Evolutionary conservation across 2,888 invertebrate genomes (phyloP).

Genomic region (Portevinia maculata): DNA sequence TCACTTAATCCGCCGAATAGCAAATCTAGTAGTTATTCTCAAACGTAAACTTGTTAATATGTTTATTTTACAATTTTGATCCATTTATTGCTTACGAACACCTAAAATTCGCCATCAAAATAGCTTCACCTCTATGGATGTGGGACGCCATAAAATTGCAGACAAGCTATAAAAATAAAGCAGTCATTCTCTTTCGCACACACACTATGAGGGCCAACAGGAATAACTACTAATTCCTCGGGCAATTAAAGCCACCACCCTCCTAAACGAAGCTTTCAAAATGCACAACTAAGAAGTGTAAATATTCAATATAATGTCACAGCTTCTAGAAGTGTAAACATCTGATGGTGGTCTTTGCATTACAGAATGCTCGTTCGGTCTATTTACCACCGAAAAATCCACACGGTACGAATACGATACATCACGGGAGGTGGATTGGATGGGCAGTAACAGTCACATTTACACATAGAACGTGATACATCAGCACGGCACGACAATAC

Average conservation of each 20-base stretch:
- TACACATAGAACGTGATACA: conserved; percentile 67
- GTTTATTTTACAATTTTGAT: conserved; percentile 65
- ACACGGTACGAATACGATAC: conserved; percentile 39
- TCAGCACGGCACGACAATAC: conserved; percentile 25
- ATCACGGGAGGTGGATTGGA: neutral
- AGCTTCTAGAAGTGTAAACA: conserved; percentile 69
- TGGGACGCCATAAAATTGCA: conserved; percentile 57
- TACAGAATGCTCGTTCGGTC: conserved; percentile 46
- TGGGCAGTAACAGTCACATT: conserved; percentile 48
- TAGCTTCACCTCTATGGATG: conserved; percentile 42
- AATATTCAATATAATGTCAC: conserved; percentile 55
- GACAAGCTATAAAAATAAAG: conserved; percentile 62
- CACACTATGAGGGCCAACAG: conserved; percentile 40
- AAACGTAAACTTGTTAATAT: conserved; percentile 55
- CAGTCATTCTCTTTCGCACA: neutral
- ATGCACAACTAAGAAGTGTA: conserved; percentile 71
- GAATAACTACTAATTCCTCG: conserved; percentile 71
- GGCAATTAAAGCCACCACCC: conserved; percentile 67
- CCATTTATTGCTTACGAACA: conserved; percentile 60
- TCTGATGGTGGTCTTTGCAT: conserved; percentile 62
- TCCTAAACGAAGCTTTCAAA: conserved; percentile 29
- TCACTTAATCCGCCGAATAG: conserved; percentile 37
- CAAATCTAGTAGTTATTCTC: conserved; percentile 1
- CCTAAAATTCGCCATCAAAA: conserved; percentile 67
- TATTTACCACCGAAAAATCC: conserved; percentile 48